Conservation (phyloP, 1,140 invertebrate genomes). For the Sesamia nonagrioides region DNA sequence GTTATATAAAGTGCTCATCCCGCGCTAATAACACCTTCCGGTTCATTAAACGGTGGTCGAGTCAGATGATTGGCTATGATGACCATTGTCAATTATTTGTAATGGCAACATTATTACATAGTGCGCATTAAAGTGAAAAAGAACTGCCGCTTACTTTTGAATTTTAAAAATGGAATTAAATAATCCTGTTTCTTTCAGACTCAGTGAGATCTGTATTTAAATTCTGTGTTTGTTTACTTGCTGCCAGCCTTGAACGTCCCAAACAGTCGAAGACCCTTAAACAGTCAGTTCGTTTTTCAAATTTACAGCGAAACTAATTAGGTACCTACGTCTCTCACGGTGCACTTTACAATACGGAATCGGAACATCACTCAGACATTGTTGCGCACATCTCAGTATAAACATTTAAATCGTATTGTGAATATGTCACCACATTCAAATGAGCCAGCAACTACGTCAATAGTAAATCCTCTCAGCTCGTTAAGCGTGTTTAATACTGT, state of each 20-base stretch:
- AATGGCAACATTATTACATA: slow-evolving; percentile 26
- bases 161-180: not conserved
- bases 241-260: not conserved
- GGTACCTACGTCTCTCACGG: not conserved
- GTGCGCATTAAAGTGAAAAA: slow-evolving; percentile 17
- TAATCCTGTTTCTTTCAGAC: no score
- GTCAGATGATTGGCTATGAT: slow-evolving; percentile 45
- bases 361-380: slow-evolving; percentile 19
- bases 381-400: slow-evolving; percentile 8
- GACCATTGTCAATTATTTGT: slow-evolving; percentile 33
- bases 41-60: slow-evolving; percentile 64
- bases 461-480: slow-evolving; percentile 54
- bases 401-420: not conserved
- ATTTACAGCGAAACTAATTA: not conserved
- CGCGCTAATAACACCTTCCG: slow-evolving; percentile 66
- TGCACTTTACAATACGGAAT: not conserved
- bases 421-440: slow-evolving; percentile 19
- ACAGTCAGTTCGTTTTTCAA: not conserved
- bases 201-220: no score
- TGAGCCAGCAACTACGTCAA: slow-evolving; percentile 32
- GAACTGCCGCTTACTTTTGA: not conserved
- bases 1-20: slow-evolving; percentile 53
- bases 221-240: not conserved
- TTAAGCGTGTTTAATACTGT: slow-evolving; percentile 54
- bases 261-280: not conserved